Evolutionary conservation across 2,113 vertebrate species (phyloP).

Genomic region (Amphiprion percula): DNA sequence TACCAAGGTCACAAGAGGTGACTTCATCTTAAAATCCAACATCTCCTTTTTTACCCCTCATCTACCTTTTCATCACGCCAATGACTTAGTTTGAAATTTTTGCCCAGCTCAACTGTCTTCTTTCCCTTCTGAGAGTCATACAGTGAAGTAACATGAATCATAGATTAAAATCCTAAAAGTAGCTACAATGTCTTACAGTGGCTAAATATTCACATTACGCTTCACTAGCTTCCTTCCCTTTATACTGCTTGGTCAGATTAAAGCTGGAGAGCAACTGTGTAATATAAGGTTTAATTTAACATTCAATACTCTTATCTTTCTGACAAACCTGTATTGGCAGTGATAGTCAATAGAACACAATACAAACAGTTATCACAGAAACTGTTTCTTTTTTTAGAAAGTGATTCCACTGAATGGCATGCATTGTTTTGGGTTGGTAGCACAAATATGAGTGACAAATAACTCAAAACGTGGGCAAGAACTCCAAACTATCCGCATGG

Average conservation of each 20-base stretch:
- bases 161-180: conserved; percentile 60
- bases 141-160: conserved; percentile 51
- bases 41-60: conserved; percentile 31
- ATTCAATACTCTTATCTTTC: not conserved
- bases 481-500: too few relatives aligned
- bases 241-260: not conserved
- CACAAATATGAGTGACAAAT: too few relatives aligned
- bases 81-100: conserved; percentile 54
- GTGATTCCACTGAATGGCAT: too few relatives aligned
- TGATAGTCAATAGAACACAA: not conserved
- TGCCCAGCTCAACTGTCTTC: conserved; percentile 24
- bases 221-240: not conserved
- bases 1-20: conserved; percentile 1
- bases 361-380: too few relatives aligned
- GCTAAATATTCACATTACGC: conserved; percentile 26
- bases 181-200: conserved; percentile 16
- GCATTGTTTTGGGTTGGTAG: too few relatives aligned
- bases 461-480: too few relatives aligned
- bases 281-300: not conserved
- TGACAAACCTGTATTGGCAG: not conserved
- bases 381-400: too few relatives aligned
- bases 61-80: conserved; percentile 26
- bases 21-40: conserved; percentile 21
- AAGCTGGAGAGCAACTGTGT: not conserved
- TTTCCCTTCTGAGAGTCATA: conserved; percentile 29